phyloP scores from a whole-genome alignment of 2,888 invertebrate species.

The Cosmia pyralina region DNA sequence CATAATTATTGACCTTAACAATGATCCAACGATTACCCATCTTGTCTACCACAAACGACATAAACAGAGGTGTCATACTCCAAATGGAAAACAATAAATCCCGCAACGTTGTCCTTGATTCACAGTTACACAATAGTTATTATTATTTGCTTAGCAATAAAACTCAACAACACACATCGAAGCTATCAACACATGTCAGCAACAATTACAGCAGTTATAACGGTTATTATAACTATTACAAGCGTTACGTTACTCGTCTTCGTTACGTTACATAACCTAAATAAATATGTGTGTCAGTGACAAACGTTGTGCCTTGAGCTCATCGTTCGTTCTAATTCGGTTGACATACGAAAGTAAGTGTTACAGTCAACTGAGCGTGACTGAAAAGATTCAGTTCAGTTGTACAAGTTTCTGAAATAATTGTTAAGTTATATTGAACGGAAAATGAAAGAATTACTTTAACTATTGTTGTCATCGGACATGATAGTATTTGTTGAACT shows the following conservation, averaged over 20 bases:
- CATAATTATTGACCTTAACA: background rate
- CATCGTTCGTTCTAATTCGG: constrained; percentile 54
- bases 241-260: constrained; percentile 40
- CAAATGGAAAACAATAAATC: constrained; percentile 12
- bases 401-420: constrained; percentile 1
- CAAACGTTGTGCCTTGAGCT: constrained; percentile 45
- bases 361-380: constrained; percentile 40
- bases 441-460: background rate
- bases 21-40: background rate
- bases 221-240: constrained; percentile 59
- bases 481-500: background rate
- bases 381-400: constrained; percentile 6
- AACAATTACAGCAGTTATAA: constrained; percentile 59
- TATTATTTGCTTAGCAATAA: constrained; percentile 22
- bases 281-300: constrained; percentile 62
- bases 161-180: constrained; percentile 33
- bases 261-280: constrained; percentile 59
- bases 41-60: too few species aligned
- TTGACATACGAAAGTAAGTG: constrained; percentile 50
- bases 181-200: constrained; percentile 57
- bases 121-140: constrained; percentile 31
- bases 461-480: background rate
- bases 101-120: constrained; percentile 19
- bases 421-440: background rate
- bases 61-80: constrained; percentile 3